These are phyloP conservation scores for Melinopterus prodromus DNA, from an alignment of 2,888 invertebrate species.

Conservation along the genomic window DNA sequence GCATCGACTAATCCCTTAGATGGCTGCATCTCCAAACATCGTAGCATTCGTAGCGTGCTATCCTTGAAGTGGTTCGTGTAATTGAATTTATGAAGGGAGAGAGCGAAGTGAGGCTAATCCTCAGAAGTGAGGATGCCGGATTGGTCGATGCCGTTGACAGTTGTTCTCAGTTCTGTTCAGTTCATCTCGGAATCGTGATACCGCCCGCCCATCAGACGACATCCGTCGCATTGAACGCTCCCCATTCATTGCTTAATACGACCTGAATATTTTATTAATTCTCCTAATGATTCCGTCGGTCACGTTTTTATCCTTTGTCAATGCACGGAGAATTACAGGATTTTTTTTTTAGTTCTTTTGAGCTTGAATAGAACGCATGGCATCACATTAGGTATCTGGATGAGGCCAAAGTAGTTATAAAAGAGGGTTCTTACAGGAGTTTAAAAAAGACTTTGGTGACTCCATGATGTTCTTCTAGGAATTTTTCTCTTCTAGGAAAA, in stretches of 20 bases:
- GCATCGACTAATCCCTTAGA: not conserved
- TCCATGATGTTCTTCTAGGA: too few relatives aligned
- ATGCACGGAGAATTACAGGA: not conserved
- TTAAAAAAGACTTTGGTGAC: too few relatives aligned
- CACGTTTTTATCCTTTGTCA: not conserved
- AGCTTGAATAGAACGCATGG: not conserved
- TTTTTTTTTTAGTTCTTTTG: not conserved
- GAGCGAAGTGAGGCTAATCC: not conserved
- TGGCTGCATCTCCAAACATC: not conserved
- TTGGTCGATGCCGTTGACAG: not conserved
- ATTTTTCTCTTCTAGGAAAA: too few relatives aligned
- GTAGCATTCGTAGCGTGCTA: not conserved
- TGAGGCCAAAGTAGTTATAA: too few relatives aligned
- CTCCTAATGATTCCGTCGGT: not conserved
- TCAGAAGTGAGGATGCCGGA: not conserved
- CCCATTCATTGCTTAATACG: not conserved
- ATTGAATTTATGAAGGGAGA: slow-evolving; percentile 4
- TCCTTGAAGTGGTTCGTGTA: not conserved
- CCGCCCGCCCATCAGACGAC: not conserved
- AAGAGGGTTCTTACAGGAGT: too few relatives aligned
- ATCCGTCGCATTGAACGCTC: not conserved
- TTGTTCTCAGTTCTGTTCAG: not conserved
- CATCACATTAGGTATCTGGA: not conserved
- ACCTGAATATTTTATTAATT: slow-evolving; percentile 4
- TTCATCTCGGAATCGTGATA: not conserved